These are phyloP conservation scores for Allobates femoralis DNA, from an alignment of 2,797 vertebrate genomes.

Conservation along the genomic window DNA sequence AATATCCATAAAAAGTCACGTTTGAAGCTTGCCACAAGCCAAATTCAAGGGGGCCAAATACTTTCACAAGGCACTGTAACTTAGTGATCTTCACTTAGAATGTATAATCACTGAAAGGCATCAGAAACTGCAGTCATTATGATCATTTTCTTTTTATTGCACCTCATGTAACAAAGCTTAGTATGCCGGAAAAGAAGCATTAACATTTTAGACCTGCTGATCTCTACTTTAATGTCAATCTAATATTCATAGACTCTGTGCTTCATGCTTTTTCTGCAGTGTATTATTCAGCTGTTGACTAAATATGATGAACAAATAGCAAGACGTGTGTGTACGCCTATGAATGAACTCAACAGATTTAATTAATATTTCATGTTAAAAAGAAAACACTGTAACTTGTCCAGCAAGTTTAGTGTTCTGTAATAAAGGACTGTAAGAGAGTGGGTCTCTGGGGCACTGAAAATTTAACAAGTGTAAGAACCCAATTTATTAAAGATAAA, in stretches of 20 bases:
- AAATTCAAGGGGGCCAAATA: no score
- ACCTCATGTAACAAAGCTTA: conserved; percentile 7
- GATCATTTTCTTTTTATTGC: conserved; percentile 24
- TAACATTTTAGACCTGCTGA: conserved; percentile 49
- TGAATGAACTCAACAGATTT: conserved; percentile 33
- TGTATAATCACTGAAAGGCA: background rate
- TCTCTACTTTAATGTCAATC: conserved; percentile 34
- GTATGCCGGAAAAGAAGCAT: conserved; percentile 1
- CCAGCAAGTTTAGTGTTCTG: conserved; percentile 49
- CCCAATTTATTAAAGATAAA: conserved; percentile 47
- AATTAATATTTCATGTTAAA: conserved; percentile 60
- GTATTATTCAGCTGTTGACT: conserved; percentile 55
- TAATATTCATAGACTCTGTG: conserved; percentile 54
- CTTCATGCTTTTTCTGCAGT: conserved; percentile 30
- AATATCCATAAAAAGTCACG: no score
- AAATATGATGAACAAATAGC: conserved; percentile 57
- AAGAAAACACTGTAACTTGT: conserved; percentile 58
- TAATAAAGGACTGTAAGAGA: conserved; percentile 43
- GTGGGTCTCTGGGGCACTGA: conserved; percentile 33
- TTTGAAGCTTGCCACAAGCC: no score
- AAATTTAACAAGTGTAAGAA: conserved; percentile 49
- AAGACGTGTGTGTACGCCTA: conserved; percentile 45
- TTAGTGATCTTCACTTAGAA: background rate
- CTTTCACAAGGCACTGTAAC: no score
- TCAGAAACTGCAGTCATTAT: background rate